These are phyloP conservation scores for Chaenodraco wilsoni DNA, from an alignment of 2,797 vertebrate genomes.

Conservation along the genomic window DNA sequence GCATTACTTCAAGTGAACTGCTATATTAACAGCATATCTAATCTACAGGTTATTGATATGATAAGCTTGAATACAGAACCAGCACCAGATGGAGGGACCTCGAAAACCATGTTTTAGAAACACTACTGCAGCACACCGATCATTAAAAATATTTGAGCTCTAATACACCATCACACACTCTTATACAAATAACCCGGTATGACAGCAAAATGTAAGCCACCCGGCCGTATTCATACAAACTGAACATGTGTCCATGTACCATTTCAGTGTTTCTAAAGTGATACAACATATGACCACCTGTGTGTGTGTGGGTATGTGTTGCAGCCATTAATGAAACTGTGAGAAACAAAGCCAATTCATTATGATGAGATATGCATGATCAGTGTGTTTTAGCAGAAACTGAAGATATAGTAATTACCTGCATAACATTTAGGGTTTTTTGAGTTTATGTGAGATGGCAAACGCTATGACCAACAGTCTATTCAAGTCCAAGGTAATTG, in stretches of 20 bases:
- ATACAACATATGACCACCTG: conserved; percentile 22
- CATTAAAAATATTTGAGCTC: conserved; percentile 72
- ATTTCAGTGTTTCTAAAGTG: conserved; percentile 24
- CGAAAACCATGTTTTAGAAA: conserved; percentile 61
- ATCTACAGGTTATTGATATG: conserved; percentile 65
- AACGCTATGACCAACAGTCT: conserved; percentile 22
- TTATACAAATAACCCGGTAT: conserved; percentile 48
- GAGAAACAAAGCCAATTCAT: conserved; percentile 28
- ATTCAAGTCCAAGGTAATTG: conserved; percentile 46
- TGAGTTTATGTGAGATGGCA: conserved; percentile 27
- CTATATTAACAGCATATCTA: conserved; percentile 67
- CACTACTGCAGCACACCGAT: conserved; percentile 63
- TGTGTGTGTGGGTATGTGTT: conserved; percentile 3
- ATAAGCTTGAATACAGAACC: conserved; percentile 61
- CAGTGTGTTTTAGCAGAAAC: conserved; percentile 35
- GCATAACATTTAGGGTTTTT: conserved; percentile 32
- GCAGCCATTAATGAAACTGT: conserved; percentile 31
- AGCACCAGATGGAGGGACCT: conserved; percentile 65
- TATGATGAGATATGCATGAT: conserved; percentile 44
- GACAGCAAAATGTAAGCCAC: conserved; percentile 48
- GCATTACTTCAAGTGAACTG: conserved; percentile 64
- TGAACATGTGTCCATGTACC: conserved; percentile 9
- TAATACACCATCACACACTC: conserved; percentile 64
- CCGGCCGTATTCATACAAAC: conserved; percentile 22
- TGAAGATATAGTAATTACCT: conserved; percentile 38